A percentile compares a stretch with the other conserved stretches of the same genome.
Conservation (phyloP, 2,113 vertebrate species). For the Tylochromis polylepis region DNA sequence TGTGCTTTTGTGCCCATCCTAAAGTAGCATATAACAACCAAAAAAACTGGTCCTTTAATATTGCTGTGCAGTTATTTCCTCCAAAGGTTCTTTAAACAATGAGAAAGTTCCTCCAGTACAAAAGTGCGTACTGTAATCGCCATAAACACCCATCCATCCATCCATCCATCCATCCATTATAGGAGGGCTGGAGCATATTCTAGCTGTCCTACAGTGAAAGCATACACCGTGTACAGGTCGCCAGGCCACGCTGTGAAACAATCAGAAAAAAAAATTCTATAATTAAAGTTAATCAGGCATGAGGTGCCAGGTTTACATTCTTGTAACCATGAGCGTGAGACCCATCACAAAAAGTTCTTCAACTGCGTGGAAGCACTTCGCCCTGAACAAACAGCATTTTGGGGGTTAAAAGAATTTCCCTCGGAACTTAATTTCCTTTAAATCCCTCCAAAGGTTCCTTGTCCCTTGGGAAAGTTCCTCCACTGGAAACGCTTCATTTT, state of each 20-base stretch:
- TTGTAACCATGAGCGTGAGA: neutral
- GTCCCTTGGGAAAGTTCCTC: neutral
- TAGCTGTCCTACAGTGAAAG: accelerated
- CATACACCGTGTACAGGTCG: neutral
- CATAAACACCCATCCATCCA: no score
- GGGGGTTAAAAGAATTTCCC: neutral
- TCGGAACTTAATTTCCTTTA: neutral
- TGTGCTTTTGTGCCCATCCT: neutral
- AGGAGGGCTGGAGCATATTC: neutral
- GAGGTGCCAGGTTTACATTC: neutral
- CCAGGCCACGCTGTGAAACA: neutral
- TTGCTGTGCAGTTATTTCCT: neutral
- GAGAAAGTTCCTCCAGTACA: neutral
- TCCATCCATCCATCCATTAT: no score
- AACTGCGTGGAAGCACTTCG: neutral
- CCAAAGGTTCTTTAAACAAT: neutral
- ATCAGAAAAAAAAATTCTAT: neutral
- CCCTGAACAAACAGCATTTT: neutral
- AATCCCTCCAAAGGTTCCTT: neutral
- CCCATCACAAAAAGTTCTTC: neutral
- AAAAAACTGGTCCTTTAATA: neutral
- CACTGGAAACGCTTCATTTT: neutral
- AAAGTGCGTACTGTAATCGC: neutral
- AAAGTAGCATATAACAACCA: neutral
- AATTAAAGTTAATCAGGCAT: neutral